These are phyloP conservation scores for Drosophila tristis DNA, from an alignment of 1,140 invertebrate species.

Conservation along the genomic window DNA sequence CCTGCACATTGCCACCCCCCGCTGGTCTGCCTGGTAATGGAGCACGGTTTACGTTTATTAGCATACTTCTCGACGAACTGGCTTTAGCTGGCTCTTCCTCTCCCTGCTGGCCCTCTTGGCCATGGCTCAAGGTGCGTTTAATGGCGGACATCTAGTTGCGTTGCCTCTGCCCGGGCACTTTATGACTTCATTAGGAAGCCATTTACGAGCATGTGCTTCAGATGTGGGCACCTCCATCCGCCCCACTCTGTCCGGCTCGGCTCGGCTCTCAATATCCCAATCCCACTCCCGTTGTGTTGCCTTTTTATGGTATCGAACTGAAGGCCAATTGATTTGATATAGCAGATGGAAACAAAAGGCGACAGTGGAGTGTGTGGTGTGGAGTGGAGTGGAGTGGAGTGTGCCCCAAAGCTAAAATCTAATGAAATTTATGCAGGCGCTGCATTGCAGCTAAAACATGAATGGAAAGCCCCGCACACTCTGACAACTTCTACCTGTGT, in stretches of 20 bases:
- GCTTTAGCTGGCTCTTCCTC: slow-evolving; percentile 10
- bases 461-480: slow-evolving; percentile 48
- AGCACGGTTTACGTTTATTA: slow-evolving; percentile 75
- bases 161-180: slow-evolving; percentile 50
- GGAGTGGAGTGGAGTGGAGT: slow-evolving; percentile 13
- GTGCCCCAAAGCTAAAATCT: slow-evolving; percentile 68
- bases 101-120: slow-evolving; percentile 12
- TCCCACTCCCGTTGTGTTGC: neutral
- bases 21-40: slow-evolving; percentile 42
- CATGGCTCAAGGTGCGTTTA: slow-evolving; percentile 67
- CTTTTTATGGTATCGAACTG: slow-evolving; percentile 27
- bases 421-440: slow-evolving; percentile 80
- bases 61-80: slow-evolving; percentile 66
- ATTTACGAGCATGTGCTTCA: slow-evolving; percentile 63
- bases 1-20: slow-evolving; percentile 40
- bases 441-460: slow-evolving; percentile 73
- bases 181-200: slow-evolving; percentile 75
- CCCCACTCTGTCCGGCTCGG: no score
- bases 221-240: slow-evolving; percentile 4
- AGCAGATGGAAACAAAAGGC: slow-evolving; percentile 37
- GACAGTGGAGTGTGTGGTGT: neutral
- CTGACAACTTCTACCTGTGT: slow-evolving; percentile 68
- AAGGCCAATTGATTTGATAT: slow-evolving; percentile 77
- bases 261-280: neutral
- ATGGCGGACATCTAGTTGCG: slow-evolving; percentile 71